Evolutionary conservation across 2,888 invertebrate genomes (phyloP).

Genomic region (Noctua janthina): DNA sequence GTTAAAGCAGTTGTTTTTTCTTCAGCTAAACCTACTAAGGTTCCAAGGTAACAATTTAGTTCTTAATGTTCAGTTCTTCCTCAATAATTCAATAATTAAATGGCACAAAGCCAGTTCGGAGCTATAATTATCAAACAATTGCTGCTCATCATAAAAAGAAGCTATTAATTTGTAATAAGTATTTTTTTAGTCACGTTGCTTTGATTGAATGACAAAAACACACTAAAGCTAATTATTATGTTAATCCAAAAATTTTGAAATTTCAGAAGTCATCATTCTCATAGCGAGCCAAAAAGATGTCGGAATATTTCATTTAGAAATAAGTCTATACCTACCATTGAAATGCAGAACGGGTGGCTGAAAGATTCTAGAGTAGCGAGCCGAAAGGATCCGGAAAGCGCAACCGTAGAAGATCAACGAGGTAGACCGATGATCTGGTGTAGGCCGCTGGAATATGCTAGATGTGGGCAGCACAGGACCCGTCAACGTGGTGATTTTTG

Average conservation of each 20-base stretch:
- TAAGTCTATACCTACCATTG: no score
- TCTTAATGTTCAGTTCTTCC: constrained; percentile 36
- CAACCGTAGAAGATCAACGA: not conserved
- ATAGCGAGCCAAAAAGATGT: not conserved
- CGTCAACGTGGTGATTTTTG: not conserved
- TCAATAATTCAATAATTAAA: constrained; percentile 35
- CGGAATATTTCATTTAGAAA: fast-evolving
- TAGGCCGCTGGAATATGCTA: not conserved
- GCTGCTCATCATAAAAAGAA: constrained; percentile 29
- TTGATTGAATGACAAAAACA: constrained; percentile 44
- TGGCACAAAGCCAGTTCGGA: not conserved
- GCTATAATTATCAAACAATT: constrained; percentile 55
- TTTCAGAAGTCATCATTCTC: not conserved
- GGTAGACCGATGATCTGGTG: not conserved
- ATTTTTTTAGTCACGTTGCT: constrained; percentile 7
- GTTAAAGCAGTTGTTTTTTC: not conserved
- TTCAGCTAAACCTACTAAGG: constrained; percentile 7
- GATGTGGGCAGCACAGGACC: not conserved
- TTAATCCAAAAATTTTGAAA: not conserved
- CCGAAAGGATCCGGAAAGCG: not conserved
- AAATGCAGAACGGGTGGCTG: no score
- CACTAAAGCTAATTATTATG: not conserved
- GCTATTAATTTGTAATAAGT: constrained; percentile 41
- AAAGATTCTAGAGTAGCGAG: no score
- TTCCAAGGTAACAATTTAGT: constrained; percentile 17